Conservation (phyloP, 2,888 invertebrate genomes). For the Sinopyrophorus schimmeli region DNA sequence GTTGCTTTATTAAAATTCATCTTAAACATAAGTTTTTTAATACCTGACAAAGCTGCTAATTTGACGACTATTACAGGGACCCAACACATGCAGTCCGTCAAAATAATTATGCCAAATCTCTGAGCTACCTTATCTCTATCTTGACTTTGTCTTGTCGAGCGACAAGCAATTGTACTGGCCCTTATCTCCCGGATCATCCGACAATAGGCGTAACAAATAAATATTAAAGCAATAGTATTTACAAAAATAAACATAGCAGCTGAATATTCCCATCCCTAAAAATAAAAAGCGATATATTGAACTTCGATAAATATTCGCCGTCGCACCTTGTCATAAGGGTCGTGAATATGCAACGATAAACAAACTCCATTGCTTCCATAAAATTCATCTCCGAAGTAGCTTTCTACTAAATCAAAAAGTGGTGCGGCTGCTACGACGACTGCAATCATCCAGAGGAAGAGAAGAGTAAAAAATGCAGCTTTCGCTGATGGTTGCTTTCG, state of each 20-base stretch:
- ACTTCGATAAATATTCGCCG: too few relatives aligned
- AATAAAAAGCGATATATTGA: constrained; percentile 9
- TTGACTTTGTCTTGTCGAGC: constrained; percentile 62
- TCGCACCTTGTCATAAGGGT: constrained; percentile 60
- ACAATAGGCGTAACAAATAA: constrained; percentile 62
- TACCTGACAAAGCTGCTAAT: constrained; percentile 60
- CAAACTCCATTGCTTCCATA: constrained; percentile 66
- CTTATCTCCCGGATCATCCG: constrained; percentile 63
- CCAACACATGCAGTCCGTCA: constrained; percentile 65
- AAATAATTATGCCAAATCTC: constrained; percentile 63
- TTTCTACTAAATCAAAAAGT: constrained; percentile 50
- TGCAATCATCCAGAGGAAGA: constrained; percentile 59
- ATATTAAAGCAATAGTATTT: constrained; percentile 60
- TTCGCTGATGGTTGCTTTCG: constrained; percentile 53
- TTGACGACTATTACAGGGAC: constrained; percentile 63
- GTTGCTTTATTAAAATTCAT: too few relatives aligned
- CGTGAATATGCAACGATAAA: constrained; percentile 63
- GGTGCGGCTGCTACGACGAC: constrained; percentile 58
- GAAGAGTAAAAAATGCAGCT: constrained; percentile 57
- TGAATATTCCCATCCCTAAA: constrained; percentile 64
- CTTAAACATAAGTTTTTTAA: constrained; percentile 32
- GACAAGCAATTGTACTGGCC: constrained; percentile 61
- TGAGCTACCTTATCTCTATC: constrained; percentile 61
- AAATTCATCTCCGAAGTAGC: constrained; percentile 61
- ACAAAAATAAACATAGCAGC: constrained; percentile 61